These are phyloP conservation scores for Vollenhovia emeryi DNA, from an alignment of 1,140 invertebrate genomes.

Conservation along the genomic window DNA sequence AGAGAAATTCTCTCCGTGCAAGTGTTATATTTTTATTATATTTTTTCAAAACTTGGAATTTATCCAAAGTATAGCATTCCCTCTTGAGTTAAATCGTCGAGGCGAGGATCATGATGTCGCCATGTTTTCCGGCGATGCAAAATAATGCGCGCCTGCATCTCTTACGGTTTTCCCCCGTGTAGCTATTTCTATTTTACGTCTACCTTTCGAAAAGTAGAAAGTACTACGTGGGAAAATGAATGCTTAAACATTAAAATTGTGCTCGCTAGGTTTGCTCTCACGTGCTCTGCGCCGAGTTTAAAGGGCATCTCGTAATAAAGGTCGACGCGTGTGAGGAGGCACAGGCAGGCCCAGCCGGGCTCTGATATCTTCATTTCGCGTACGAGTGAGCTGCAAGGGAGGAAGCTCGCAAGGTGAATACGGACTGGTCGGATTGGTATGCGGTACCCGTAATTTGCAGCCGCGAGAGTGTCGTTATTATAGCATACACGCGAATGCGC, in stretches of 20 bases:
- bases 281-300: slow-evolving; percentile 40
- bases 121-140: not conserved
- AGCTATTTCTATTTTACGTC: not conserved
- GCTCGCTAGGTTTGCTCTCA: slow-evolving; percentile 19
- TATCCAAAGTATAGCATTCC: not conserved
- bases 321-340: not conserved
- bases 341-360: not conserved
- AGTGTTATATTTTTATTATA: not conserved
- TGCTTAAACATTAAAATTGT: slow-evolving; percentile 8
- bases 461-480: slow-evolving; percentile 39
- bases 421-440: slow-evolving; percentile 34
- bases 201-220: not conserved
- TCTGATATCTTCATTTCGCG: slow-evolving; percentile 54
- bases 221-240: not conserved
- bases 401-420: slow-evolving; percentile 35
- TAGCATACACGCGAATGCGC: slow-evolving; percentile 34
- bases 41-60: not conserved
- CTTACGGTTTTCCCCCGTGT: not conserved
- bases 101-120: not conserved
- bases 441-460: slow-evolving; percentile 33
- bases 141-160: not conserved
- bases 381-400: not conserved
- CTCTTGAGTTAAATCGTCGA: not conserved
- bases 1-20: no score
- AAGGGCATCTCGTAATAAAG: slow-evolving; percentile 38